These are phyloP conservation scores for Cephalotes varians DNA, from an alignment of 2,888 invertebrate species.

Conservation along the genomic window DNA sequence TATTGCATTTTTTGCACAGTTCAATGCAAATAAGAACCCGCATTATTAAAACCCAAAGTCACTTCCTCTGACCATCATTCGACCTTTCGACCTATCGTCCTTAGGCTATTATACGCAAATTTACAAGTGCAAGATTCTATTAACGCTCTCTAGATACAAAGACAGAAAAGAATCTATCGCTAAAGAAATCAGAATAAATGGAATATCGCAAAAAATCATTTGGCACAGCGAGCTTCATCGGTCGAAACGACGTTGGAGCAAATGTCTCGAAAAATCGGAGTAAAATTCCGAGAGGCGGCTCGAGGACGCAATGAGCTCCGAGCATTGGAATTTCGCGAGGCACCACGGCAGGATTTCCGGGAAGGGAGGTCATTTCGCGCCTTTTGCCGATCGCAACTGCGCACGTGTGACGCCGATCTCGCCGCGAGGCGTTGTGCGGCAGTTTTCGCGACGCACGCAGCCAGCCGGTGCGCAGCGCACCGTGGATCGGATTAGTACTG, in stretches of 20 bases:
- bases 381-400: conserved; percentile 2
- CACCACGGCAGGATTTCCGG: background rate
- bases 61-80: background rate
- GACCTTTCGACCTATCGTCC: background rate
- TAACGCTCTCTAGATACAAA: background rate
- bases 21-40: background rate
- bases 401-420: conserved; percentile 20
- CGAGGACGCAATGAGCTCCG: background rate
- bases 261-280: background rate
- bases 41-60: background rate
- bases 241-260: background rate
- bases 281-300: background rate
- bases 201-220: background rate
- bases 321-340: background rate
- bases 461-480: background rate
- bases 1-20: background rate
- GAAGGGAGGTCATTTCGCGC: conserved; percentile 17
- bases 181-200: background rate
- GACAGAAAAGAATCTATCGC: background rate
- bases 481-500: background rate
- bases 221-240: background rate
- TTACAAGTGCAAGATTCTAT: background rate
- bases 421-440: conserved; percentile 12
- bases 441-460: background rate
- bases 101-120: background rate